Base-by-base conservation (phyloP, 2,797 vertebrate species). In the Crenichthys baileyi region DNA sequence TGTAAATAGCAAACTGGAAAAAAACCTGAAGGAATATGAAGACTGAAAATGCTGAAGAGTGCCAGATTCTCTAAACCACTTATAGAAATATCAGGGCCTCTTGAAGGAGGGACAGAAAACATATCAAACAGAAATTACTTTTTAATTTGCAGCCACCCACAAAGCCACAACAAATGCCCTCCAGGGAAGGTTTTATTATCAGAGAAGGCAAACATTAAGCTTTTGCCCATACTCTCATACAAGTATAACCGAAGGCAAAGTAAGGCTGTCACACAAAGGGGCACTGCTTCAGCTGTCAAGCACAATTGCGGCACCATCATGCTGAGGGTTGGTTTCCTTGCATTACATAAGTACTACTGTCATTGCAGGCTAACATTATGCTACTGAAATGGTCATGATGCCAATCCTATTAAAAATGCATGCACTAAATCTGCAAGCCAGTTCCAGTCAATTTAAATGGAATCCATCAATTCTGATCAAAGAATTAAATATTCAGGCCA, bases 1-100 rank as follows among this genome's bases (percentile, higher is more conserved):
- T 84, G 79, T 61, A 72, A 90, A 79, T 85, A 84, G 80, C 73
- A 87, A 81, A 84, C 76, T 88, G 81, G 84, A 90, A 88, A 87
- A 88, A 70, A 70, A 41, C 50, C 70, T 74, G 80, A 79, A 50
- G 70, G 87, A 79, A 84, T 61, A 65, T 76, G 81, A 78, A 80
- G 77, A 90, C 72, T 81, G 78, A 87, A 81, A 89, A 81, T 76
- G 81, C 53, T 88, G 67, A 67, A 67, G 89, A 89, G 90, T 89
- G 90, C 63, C 78, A 78, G 83, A 89, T 90, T 79, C 83, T 73
- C 80, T 89, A 82, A 70, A 76, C 79, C 84, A 79, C 86, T 88
- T 82, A 90, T 55, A 86, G 80, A 85, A 74, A 84, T 81, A 91
- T 72, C 78, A 67, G 86, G 48, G 70, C 58, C 51, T 65, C 78